These are phyloP conservation scores for Ammodytes dubius DNA, from an alignment of 2,113 vertebrate species.

Conservation along the genomic window DNA sequence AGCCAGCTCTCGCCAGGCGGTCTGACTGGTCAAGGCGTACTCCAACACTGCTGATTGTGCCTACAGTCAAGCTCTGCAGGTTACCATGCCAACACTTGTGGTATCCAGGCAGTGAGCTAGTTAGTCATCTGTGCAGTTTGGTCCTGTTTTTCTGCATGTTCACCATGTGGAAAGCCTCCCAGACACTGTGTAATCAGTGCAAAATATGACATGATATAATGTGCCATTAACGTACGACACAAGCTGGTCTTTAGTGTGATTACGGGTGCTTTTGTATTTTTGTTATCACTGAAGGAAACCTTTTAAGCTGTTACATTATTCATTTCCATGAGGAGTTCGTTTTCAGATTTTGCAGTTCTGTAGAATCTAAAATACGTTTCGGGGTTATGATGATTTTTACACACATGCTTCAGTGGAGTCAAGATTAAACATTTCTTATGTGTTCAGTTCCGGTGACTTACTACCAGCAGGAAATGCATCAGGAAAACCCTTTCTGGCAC, in stretches of 20 bases:
- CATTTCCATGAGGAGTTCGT: no score
- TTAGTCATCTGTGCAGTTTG: slow-evolving; percentile 56
- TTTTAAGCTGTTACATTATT: neutral
- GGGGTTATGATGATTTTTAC: neutral
- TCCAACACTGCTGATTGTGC: slow-evolving; percentile 40
- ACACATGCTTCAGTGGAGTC: neutral
- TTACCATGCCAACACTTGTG: slow-evolving; percentile 58
- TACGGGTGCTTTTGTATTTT: neutral
- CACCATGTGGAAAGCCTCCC: neutral
- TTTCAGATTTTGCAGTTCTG: neutral
- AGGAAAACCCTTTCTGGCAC: neutral
- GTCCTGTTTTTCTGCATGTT: slow-evolving; percentile 20
- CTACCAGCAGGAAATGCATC: neutral
- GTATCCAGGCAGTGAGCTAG: slow-evolving; percentile 43
- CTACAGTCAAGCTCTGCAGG: slow-evolving; percentile 47
- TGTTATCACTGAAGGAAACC: neutral
- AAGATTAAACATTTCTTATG: neutral
- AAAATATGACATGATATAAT: slow-evolving; percentile 6
- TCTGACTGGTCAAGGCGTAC: slow-evolving; percentile 45
- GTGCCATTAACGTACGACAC: neutral
- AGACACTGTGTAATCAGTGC: neutral
- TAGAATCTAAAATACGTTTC: no score
- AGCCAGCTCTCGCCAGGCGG: slow-evolving; percentile 5
- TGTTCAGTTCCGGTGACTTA: neutral
- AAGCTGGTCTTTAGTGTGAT: neutral